phyloP scores from a whole-genome alignment of 2,113 vertebrate genomes.

The Tauraco erythrolophus region DNA sequence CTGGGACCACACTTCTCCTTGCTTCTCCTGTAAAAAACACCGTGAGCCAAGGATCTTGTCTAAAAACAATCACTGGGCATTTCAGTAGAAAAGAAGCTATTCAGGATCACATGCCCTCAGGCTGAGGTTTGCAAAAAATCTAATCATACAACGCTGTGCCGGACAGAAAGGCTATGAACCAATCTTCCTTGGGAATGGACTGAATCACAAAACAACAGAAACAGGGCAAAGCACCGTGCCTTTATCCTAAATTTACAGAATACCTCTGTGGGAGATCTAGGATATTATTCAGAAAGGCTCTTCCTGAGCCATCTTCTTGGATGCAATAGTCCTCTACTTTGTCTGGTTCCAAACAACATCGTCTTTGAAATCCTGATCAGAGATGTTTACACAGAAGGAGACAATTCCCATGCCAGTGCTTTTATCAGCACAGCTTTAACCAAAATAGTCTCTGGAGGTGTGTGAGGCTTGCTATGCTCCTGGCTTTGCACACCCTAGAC shows the following conservation, averaged over 20 bases:
- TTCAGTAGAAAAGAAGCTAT: background rate
- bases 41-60: background rate
- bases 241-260: background rate
- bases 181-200: background rate
- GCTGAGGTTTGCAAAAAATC: background rate
- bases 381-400: background rate
- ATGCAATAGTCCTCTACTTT: background rate
- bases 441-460: background rate
- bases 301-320: background rate
- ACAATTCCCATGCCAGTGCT: background rate
- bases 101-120: background rate
- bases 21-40: background rate
- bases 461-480: fast-evolving
- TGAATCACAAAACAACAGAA: background rate
- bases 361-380: background rate
- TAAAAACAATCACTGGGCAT: background rate
- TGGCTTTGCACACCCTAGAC: background rate
- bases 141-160: background rate
- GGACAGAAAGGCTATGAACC: background rate
- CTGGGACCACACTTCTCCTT: background rate
- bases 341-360: background rate
- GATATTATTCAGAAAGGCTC: background rate
- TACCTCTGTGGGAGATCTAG: background rate
- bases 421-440: background rate
- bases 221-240: background rate